A percentile compares a stretch with the other conserved stretches of the same genome.
These are phyloP conservation scores for Apodemus speciosus DNA, from an alignment of 2,113 vertebrate genomes.

Conservation along the genomic window DNA sequence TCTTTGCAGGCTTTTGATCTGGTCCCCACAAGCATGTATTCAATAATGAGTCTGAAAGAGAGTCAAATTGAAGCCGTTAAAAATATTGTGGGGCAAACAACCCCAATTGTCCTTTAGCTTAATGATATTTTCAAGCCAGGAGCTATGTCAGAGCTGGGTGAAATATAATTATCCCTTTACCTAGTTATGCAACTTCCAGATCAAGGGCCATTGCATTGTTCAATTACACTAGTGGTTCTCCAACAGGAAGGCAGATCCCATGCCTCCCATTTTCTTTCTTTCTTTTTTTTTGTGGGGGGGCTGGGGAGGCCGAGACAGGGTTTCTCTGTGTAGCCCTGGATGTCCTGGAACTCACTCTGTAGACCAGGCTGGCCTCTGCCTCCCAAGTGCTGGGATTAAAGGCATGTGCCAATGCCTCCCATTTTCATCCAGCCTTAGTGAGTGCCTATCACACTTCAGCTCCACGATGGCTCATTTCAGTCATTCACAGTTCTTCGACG, in stretches of 20 bases:
- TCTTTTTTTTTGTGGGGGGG: too few relatives aligned
- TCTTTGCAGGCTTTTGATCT: neutral
- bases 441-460: neutral
- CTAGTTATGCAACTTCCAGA: constrained; percentile 44
- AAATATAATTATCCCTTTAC: constrained; percentile 39
- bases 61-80: constrained; percentile 53
- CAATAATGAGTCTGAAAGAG: constrained; percentile 9
- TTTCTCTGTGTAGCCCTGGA: too few relatives aligned
- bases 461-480: neutral
- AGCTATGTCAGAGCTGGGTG: constrained; percentile 35
- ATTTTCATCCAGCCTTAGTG: neutral
- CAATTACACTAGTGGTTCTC: constrained; percentile 22
- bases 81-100: neutral
- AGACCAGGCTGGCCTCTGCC: too few relatives aligned
- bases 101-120: constrained; percentile 35
- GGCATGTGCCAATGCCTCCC: too few relatives aligned
- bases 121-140: constrained; percentile 28
- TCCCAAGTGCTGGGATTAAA: too few relatives aligned
- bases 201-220: constrained; percentile 47
- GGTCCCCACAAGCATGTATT: neutral
- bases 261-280: neutral
- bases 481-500: neutral
- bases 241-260: neutral
- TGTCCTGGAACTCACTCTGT: too few relatives aligned
- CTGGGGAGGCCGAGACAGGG: too few relatives aligned